A percentile compares a stretch with the other conserved stretches of the same genome.
These are phyloP conservation scores for Notarius lentiginosus DNA, from an alignment of 2,113 vertebrate species.

Conservation along the genomic window DNA sequence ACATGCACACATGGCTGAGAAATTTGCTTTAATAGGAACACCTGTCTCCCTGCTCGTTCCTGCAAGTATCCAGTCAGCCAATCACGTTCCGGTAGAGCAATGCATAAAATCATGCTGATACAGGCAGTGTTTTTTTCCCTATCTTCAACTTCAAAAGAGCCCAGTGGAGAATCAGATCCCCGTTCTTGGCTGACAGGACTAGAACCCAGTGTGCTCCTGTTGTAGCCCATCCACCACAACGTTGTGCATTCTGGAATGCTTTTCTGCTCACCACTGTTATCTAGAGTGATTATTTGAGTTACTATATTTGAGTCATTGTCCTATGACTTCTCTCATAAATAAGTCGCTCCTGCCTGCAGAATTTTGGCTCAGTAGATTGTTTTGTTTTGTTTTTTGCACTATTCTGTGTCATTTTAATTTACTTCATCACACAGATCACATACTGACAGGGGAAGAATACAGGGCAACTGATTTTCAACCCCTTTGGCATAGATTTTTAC, in stretches of 20 bases:
- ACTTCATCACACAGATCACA: no score
- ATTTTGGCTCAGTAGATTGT: neutral
- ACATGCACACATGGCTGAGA: constrained; percentile 2
- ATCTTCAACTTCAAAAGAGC: neutral
- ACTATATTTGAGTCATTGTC: neutral
- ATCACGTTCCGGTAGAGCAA: neutral
- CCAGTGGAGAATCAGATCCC: neutral
- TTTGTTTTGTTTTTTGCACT: neutral
- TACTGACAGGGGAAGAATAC: no score
- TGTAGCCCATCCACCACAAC: neutral
- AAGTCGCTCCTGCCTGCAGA: neutral
- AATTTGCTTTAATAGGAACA: neutral
- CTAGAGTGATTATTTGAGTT: neutral
- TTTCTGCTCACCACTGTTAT: neutral
- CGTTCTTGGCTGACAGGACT: neutral
- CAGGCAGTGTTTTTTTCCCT: no score
- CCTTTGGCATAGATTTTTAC: no score
- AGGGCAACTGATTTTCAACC: no score
- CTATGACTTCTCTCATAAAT: neutral
- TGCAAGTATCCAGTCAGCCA: neutral
- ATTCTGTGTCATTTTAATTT: neutral
- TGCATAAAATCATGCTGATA: neutral
- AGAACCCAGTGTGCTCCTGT: neutral
- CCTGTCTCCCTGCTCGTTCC: neutral
- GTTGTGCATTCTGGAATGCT: neutral